phyloP scores from a whole-genome alignment of 2,797 vertebrate genomes.

The Esox lucius region DNA sequence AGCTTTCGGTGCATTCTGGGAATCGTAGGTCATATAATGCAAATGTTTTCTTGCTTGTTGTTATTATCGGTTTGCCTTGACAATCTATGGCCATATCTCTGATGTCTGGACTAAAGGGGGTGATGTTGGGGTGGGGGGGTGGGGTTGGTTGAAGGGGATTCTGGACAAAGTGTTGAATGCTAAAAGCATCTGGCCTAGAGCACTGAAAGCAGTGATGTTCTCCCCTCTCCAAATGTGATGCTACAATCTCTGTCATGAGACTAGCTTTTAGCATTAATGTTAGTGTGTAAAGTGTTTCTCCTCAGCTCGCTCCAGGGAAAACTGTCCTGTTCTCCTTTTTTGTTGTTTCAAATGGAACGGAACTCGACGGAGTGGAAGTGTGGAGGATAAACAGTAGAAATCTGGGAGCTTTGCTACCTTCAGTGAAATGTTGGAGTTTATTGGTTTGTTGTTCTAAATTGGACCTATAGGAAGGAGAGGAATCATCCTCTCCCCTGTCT shows the following conservation, averaged over 20 bases:
- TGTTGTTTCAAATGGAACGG: conserved; percentile 16
- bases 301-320: conserved; percentile 43
- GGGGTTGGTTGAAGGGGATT: background rate
- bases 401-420: background rate
- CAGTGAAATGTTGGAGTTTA: background rate
- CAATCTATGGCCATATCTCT: conserved; percentile 67
- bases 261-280: conserved; percentile 25
- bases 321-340: conserved; percentile 19
- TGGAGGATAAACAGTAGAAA: conserved; percentile 9
- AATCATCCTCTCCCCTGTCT: conserved; percentile 26
- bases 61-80: conserved; percentile 67
- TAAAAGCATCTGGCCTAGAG: conserved; percentile 18
- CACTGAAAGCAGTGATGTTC: conserved; percentile 39
- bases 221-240: conserved; percentile 50
- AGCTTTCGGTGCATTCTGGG: conserved; percentile 27
- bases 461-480: conserved; percentile 24
- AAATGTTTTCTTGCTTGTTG: conserved; percentile 35
- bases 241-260: conserved; percentile 35
- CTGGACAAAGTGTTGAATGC: conserved; percentile 3
- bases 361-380: conserved; percentile 5
- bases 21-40: conserved; percentile 29
- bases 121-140: background rate
- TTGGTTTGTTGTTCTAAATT: conserved; percentile 20
- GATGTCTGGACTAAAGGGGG: conserved; percentile 6
- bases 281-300: conserved; percentile 33